A percentile compares a stretch with the other conserved stretches of the same genome.
phyloP scores from a whole-genome alignment of 2,113 vertebrate species.

The Trichechus manatus region DNA sequence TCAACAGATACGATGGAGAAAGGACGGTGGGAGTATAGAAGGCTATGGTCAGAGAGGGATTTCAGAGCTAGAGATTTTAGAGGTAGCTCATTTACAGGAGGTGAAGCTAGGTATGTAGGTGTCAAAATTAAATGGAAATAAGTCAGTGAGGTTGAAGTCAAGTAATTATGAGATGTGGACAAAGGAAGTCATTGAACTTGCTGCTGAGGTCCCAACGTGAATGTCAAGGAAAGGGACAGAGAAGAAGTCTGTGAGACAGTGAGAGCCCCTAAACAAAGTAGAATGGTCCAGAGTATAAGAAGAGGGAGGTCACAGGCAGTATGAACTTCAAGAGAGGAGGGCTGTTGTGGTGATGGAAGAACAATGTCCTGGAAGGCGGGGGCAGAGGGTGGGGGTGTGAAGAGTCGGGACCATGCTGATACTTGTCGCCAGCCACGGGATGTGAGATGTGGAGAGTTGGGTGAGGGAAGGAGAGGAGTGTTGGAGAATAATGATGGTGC shows the following conservation, averaged over 20 bases:
- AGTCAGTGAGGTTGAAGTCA: constrained; percentile 4
- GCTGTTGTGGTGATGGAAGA: not conserved
- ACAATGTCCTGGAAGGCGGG: not conserved
- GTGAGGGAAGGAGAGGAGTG: not conserved
- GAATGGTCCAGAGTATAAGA: not conserved
- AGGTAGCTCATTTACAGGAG: not conserved
- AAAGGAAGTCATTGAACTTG: not conserved
- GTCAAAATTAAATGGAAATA: not conserved
- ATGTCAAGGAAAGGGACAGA: not conserved
- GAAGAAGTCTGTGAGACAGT: not conserved
- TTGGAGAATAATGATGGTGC: not conserved
- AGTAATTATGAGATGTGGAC: not conserved
- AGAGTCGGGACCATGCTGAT: not conserved
- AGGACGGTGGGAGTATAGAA: not conserved
- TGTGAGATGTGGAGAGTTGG: not conserved
- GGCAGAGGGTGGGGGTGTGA: not conserved
- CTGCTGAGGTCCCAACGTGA: not conserved
- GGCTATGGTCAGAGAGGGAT: not conserved
- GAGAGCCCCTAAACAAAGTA: not conserved
- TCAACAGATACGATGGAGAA: not conserved
- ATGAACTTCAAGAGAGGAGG: not conserved
- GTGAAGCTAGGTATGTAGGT: not conserved
- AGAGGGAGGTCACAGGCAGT: not conserved
- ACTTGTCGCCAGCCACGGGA: too few relatives aligned
- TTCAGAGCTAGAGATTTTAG: not conserved